Evolutionary conservation across 2,888 invertebrate species (phyloP).

Genomic region (Diabrotica balteata): DNA sequence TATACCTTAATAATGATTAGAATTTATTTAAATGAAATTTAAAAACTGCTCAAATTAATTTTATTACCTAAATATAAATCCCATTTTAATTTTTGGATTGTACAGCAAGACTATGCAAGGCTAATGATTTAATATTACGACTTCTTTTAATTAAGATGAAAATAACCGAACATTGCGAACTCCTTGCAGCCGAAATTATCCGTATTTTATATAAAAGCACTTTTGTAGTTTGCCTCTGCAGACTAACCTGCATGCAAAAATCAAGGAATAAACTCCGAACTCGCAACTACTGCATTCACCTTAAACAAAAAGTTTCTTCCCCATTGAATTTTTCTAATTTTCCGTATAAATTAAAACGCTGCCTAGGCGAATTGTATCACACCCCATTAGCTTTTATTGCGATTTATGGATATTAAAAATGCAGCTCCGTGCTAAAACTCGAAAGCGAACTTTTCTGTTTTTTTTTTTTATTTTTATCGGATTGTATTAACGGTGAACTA

Average conservation of each 20-base stretch:
- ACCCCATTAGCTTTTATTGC: conserved; percentile 52
- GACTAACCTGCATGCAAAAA: too few species aligned
- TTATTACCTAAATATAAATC: too few species aligned
- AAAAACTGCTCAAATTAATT: too few species aligned
- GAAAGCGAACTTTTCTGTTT: conserved; percentile 1
- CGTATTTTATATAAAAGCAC: too few species aligned
- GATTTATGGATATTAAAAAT: conserved; percentile 54
- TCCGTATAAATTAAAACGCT: conserved; percentile 47
- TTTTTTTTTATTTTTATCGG: neutral
- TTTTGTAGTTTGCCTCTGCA: too few species aligned
- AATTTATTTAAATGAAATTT: neutral
- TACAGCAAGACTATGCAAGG: too few species aligned
- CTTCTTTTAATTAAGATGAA: too few species aligned
- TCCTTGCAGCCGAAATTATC: too few species aligned
- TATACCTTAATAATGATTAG: too few species aligned
- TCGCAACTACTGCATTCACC: conserved; percentile 3
- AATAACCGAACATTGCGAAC: too few species aligned
- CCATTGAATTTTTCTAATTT: conserved; percentile 42
- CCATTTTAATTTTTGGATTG: too few species aligned
- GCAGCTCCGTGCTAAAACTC: conserved; percentile 37
- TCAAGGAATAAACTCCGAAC: conserved; percentile 5
- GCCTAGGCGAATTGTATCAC: conserved; percentile 47
- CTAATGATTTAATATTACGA: too few species aligned
- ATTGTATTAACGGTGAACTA: conserved; percentile 1
- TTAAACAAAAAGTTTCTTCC: conserved; percentile 18